Conservation (phyloP, 2,797 vertebrate species). For the Sebastes taczanowskii region DNA sequence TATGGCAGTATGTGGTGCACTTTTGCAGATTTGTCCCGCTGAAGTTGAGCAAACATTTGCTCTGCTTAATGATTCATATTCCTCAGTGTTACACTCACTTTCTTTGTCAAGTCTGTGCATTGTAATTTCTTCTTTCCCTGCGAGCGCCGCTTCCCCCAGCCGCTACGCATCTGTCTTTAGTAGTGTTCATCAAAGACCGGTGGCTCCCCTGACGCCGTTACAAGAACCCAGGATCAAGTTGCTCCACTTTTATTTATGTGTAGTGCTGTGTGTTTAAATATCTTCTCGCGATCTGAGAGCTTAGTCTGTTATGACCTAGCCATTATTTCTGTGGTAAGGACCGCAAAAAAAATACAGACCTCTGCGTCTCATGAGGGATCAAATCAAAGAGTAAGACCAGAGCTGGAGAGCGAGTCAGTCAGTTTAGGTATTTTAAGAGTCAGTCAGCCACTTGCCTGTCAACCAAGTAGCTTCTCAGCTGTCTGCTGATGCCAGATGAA, state of each 20-base stretch:
- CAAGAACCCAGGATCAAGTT: conserved; percentile 71
- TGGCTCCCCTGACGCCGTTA: conserved; percentile 63
- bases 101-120: conserved; percentile 58
- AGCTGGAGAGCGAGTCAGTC: conserved; percentile 22
- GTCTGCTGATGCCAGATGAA: conserved; percentile 68
- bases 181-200: conserved; percentile 70
- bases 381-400: conserved; percentile 52
- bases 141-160: conserved; percentile 29
- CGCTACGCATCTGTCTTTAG: conserved; percentile 58
- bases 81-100: conserved; percentile 41
- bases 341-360: conserved; percentile 48
- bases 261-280: conserved; percentile 65
- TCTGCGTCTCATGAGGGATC: conserved; percentile 39
- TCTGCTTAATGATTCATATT: conserved; percentile 72
- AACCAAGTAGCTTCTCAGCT: conserved; percentile 59
- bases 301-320: conserved; percentile 70
- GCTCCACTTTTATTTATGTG: conserved; percentile 74
- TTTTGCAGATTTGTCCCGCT: conserved; percentile 48
- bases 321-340: conserved; percentile 63
- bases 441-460: conserved; percentile 59
- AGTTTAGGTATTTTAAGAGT: conserved; percentile 61
- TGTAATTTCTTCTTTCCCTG: conserved; percentile 47
- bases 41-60: conserved; percentile 70
- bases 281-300: conserved; percentile 53
- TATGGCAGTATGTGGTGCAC: not conserved